Percentiles rank a stretch among this genome's conserved stretches.
phyloP scores from a whole-genome alignment of 1,140 invertebrate species.

The Pinna nobilis region DNA sequence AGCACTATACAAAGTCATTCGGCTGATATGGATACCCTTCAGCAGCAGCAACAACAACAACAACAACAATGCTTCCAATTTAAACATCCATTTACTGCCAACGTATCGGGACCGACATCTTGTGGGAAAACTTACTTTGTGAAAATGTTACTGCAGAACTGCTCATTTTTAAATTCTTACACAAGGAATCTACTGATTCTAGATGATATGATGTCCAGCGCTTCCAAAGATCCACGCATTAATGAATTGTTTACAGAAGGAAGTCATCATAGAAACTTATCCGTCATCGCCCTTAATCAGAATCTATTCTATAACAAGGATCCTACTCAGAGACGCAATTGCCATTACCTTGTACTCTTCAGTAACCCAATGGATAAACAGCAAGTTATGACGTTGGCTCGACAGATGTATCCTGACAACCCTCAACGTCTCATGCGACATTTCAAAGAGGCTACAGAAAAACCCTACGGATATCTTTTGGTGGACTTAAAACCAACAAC shows the following conservation, averaged over 20 bases:
- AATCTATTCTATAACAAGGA: not conserved
- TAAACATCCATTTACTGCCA: constrained; percentile 4
- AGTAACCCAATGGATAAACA: constrained; percentile 35
- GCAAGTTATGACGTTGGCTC: constrained; percentile 18
- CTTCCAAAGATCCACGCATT: not conserved
- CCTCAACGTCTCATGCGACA: not conserved
- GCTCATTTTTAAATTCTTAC: not conserved
- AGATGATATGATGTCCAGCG: constrained; percentile 4
- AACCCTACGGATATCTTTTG: constrained; percentile 1
- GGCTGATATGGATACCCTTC: not conserved
- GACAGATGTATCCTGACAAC: constrained; percentile 24
- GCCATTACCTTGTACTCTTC: constrained; percentile 37
- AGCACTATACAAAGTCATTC: not conserved
- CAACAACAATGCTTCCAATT: constrained; percentile 13
- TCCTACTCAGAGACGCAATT: constrained; percentile 33
- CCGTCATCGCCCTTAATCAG: constrained; percentile 9
- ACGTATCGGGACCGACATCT: constrained; percentile 6
- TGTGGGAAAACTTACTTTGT: constrained; percentile 19
- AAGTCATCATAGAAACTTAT: constrained; percentile 18
- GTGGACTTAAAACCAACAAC: constrained; percentile 16
- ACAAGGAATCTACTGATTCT: constrained; percentile 2
- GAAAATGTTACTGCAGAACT: constrained; percentile 1
- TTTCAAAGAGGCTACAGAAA: constrained; percentile 5
- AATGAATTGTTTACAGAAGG: constrained; percentile 30
- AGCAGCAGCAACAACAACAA: not conserved